Evolutionary conservation across 2,797 vertebrate genomes (phyloP).

Genomic region (Manis pentadactyla): DNA sequence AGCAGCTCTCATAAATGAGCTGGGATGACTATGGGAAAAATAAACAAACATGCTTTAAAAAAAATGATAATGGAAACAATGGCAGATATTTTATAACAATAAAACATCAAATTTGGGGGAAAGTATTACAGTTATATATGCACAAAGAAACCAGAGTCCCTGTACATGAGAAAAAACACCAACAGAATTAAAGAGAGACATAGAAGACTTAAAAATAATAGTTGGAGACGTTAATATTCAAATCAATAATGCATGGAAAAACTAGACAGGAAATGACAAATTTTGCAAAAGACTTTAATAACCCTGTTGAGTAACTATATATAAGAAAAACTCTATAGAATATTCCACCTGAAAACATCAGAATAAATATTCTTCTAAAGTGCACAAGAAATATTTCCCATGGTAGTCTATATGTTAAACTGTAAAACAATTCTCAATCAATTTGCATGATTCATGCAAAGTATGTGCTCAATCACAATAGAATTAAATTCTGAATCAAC

Average conservation of each 20-base stretch:
- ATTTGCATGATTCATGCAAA: background rate
- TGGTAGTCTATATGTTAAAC: background rate
- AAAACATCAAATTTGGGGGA: background rate
- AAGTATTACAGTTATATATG: background rate
- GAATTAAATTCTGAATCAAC: background rate
- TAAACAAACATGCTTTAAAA: background rate
- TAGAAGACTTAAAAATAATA: background rate
- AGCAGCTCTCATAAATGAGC: background rate
- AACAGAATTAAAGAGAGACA: background rate
- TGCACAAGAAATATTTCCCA: background rate
- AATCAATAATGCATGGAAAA: background rate
- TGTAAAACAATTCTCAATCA: background rate
- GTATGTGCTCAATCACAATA: background rate
- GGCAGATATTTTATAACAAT: background rate
- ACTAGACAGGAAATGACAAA: background rate
- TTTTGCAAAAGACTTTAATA: background rate
- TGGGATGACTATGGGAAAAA: background rate
- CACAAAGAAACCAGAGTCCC: background rate
- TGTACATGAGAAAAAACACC: background rate
- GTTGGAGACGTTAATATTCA: background rate
- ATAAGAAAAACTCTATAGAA: background rate
- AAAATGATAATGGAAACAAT: background rate
- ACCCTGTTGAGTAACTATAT: background rate
- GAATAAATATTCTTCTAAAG: background rate
- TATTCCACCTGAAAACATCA: background rate